Evolutionary conservation across 2,888 invertebrate genomes (phyloP).

Genomic region (Diarsia rubi): DNA sequence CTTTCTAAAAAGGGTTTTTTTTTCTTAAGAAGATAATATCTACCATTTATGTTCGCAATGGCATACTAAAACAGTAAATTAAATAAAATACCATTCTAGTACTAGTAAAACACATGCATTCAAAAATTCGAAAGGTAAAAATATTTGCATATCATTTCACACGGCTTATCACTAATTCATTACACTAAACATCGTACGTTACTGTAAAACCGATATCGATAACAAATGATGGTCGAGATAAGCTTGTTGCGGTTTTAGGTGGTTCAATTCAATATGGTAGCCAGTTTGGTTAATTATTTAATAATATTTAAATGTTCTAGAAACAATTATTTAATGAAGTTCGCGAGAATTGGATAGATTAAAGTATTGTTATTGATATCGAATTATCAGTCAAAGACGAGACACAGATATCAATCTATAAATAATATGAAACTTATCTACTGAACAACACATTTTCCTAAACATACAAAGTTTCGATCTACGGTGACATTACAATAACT

Average conservation of each 20-base stretch:
- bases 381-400: conserved; percentile 47
- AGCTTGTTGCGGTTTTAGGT: conserved; percentile 27
- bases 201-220: conserved; percentile 53
- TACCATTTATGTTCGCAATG: neutral
- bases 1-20: neutral
- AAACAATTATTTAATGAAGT: conserved; percentile 16
- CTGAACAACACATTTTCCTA: conserved; percentile 50
- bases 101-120: conserved; percentile 46
- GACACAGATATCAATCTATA: conserved; percentile 49
- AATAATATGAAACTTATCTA: conserved; percentile 46
- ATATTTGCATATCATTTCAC: conserved; percentile 44
- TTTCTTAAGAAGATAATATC: neutral
- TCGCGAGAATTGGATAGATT: neutral
- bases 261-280: conserved; percentile 28
- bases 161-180: conserved; percentile 45
- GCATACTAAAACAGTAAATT: conserved; percentile 10
- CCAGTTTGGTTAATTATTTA: conserved; percentile 8
- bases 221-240: conserved; percentile 53
- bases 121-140: conserved; percentile 30
- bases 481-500: conserved; percentile 71
- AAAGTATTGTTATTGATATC: conserved; percentile 58
- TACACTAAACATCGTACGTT: conserved; percentile 49
- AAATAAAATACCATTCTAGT: conserved; percentile 10
- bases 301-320: conserved; percentile 17
- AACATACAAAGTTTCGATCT: conserved; percentile 37